Evolutionary conservation across 2,113 vertebrate genomes (phyloP).

Genomic region (Chlorodrepanis virens): DNA sequence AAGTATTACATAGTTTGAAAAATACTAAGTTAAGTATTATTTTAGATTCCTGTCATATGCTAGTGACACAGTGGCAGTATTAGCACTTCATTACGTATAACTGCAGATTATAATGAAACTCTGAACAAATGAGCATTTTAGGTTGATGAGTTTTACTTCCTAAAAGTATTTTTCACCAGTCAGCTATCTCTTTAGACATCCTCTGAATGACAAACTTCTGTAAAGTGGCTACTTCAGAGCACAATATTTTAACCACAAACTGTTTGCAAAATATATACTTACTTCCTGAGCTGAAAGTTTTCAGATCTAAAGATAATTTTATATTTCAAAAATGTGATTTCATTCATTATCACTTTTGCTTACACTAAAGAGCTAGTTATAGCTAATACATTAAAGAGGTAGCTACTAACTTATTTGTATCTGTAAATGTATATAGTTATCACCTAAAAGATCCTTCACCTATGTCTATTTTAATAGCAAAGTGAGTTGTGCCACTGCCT

Average conservation of each 20-base stretch:
- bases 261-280: constrained; percentile 47
- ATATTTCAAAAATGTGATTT: constrained; percentile 54
- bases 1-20: constrained; percentile 47
- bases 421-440: constrained; percentile 1
- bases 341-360: constrained; percentile 49
- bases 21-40: constrained; percentile 29
- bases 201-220: constrained; percentile 54
- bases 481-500: constrained; percentile 5
- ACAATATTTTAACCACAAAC: constrained; percentile 68
- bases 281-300: constrained; percentile 55
- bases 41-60: constrained; percentile 56
- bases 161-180: constrained; percentile 30
- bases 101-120: neutral
- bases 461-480: constrained; percentile 40
- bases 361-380: neutral
- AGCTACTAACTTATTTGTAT: neutral
- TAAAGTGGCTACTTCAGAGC: constrained; percentile 68
- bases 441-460: neutral
- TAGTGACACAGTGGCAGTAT: constrained; percentile 20
- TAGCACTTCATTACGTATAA: neutral
- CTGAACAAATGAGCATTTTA: constrained; percentile 46
- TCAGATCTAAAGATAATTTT: constrained; percentile 69
- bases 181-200: constrained; percentile 44
- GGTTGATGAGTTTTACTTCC: constrained; percentile 20
- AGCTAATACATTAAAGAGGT: constrained; percentile 12